Percentiles rank a stretch among this genome's conserved stretches.
These are phyloP conservation scores for Anagrus nilaparvatae DNA, from an alignment of 1,140 invertebrate genomes.

Conservation along the genomic window DNA sequence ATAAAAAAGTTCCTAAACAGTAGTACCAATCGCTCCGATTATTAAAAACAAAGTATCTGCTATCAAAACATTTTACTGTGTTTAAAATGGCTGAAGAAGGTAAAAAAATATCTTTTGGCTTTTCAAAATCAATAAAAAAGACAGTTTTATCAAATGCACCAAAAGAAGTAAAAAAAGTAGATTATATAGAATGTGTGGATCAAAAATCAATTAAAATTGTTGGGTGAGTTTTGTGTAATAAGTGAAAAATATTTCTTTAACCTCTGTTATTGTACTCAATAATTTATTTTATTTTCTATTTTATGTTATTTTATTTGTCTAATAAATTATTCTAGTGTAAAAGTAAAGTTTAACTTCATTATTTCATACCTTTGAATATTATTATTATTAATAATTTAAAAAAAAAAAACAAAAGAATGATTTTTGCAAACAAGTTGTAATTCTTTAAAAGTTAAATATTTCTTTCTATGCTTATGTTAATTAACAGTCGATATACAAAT, in stretches of 20 bases:
- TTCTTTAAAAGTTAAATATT: background rate
- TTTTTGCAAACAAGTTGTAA: background rate
- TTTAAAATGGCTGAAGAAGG: constrained; percentile 41
- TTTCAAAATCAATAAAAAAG: constrained; percentile 59
- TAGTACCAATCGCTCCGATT: no score
- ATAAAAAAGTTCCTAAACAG: no score
- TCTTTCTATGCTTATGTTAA: no score
- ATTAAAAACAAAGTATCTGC: no score
- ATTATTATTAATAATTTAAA: background rate
- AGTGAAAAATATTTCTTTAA: background rate
- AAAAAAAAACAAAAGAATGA: background rate
- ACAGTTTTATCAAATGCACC: constrained; percentile 40
- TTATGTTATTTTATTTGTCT: no score
- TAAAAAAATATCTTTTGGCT: constrained; percentile 71
- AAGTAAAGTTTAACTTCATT: no score
- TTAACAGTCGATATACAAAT: no score
- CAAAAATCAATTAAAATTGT: constrained; percentile 61
- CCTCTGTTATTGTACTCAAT: background rate
- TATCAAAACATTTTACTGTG: no score
- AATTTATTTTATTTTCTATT: background rate
- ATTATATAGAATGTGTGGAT: constrained; percentile 66
- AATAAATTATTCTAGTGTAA: no score
- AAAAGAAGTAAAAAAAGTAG: constrained; percentile 42
- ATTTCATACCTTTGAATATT: constrained; percentile 9
- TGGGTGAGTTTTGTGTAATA: constrained; percentile 48